Base-by-base conservation (phyloP, 2,888 invertebrate species). In the Nemotelus nigrinus region DNA sequence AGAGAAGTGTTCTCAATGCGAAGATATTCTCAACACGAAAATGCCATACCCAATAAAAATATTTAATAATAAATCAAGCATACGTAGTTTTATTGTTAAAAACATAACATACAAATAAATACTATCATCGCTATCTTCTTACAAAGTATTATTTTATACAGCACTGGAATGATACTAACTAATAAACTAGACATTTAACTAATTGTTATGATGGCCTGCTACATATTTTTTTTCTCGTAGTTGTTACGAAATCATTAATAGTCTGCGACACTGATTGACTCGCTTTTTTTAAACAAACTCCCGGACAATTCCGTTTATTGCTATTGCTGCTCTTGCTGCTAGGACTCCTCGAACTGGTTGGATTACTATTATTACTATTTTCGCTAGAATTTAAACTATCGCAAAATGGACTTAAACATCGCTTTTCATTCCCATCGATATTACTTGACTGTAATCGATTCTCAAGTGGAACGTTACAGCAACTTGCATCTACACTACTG, bases 181-280 rank as follows among this genome's bases (percentile, higher is more conserved):
- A 25, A 25, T 25, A 41, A 71, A 71, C 57, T 71, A 57, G n/a
- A 58, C 4, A 53, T 53, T 55, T 10, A 7, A 43, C 53, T 43
- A 60, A 53, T 63, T 41, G 60, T 63, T 74, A 60, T 74, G 58
- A 60, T 74, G 60, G 60, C 53, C 74, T 60, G 41, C 63, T 60
- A 39, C 74, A 74, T 25, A 74, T 63, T 74, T 74, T 74, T n/a
- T 74, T 74, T 60, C 74, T 47, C 5, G 74, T 74, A 7, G 74
- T 48, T 41, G 74, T 10, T 8, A 74, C 74, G 47, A 74, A 60
- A 39, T 74, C 74, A 48, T 74, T 74, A 25, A 74, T 58, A 25
- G 72, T 72, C 6, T 72, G 72, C 48, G 72, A 72, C 47, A 72
- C 72, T 63, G 74, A 63, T 74, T 74, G 60, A 63, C 74, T 60